Evolutionary conservation across 2,113 vertebrate species (phyloP).

Genomic region (Pleuronectes platessa): DNA sequence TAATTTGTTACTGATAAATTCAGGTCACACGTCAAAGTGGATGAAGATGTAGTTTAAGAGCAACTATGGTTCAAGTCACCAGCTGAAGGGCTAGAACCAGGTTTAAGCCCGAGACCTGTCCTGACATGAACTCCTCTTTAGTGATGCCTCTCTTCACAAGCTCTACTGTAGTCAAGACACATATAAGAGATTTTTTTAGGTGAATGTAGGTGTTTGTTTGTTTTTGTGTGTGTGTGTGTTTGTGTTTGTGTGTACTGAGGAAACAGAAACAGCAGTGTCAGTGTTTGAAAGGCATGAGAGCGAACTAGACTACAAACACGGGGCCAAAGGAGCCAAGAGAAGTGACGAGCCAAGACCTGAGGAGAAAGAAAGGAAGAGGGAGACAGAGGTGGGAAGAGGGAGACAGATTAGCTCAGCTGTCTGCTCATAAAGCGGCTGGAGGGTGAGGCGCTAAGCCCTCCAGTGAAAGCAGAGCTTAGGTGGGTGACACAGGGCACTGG

Average conservation of each 20-base stretch:
- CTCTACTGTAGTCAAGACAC: not conserved
- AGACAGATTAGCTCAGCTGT: constrained; percentile 79
- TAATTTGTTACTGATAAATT: too few relatives aligned
- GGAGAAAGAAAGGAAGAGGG: constrained; percentile 45
- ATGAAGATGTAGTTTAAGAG: too few relatives aligned
- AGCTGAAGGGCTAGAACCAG: not conserved
- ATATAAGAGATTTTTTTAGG: not conserved
- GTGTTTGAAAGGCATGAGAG: constrained; percentile 16
- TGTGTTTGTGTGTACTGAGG: not conserved
- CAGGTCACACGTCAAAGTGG: not conserved
- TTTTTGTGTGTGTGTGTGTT: not conserved
- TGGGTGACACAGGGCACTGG: constrained; percentile 79
- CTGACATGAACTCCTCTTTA: not conserved
- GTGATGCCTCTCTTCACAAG: not conserved
- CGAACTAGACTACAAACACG: constrained; percentile 30
- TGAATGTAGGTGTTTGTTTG: not conserved
- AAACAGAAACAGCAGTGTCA: constrained; percentile 28
- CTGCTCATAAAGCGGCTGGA: constrained; percentile 78
- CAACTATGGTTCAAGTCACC: not conserved
- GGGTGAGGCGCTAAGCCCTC: constrained; percentile 80
- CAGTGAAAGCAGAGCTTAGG: constrained; percentile 85
- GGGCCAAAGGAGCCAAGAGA: constrained; percentile 39
- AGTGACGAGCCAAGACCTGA: constrained; percentile 48
- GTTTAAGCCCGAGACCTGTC: not conserved
- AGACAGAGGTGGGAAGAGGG: constrained; percentile 45